Evolutionary conservation across 2,797 vertebrate genomes (phyloP), one percentile per base, ranked within the genome.

Genomic region (Artibeus lituratus): DNA sequence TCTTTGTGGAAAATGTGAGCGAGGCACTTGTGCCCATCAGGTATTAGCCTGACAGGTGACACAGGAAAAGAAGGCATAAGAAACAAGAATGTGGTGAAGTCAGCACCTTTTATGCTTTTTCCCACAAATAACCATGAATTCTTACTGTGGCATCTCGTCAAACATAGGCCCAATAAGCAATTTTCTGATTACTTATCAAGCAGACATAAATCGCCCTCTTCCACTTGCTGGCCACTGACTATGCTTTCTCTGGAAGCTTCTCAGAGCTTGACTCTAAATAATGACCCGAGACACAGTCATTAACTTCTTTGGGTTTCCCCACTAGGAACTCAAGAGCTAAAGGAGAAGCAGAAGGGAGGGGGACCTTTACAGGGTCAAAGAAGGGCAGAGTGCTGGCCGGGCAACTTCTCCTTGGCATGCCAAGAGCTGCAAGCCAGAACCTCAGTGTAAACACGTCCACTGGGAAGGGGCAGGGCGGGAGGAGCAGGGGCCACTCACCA

Each of bases 401-500:
- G 15, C 22, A n/a, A 22, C 24, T 90, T 95, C 94, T 97, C 74
- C 76, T 94, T 26, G 22, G 29, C 67, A 16, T 4, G 42, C 39
- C 1, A 10, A 37, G 39, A 10, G 15, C 51, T 15, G 32, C 39
- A 19, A 47, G 95, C 96, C 78, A 95, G 91, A 94, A 78, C 59
- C 19, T 37, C 0, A 1, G 81, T 0, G 81, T 65, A n/a, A n/a
- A 65, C 12, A 82, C 37, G 62, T 2, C 32, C 14, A n/a, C 39
- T 10, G 1, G 76, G 26, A 3, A 18, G 18, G 5, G 29, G 62
- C 14, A 15, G 67, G 21, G 57, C 4, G 1, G 9, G 15, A 0
- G 78, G 77, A 53, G 62, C 26, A 98, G 0, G 89, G 87, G 67
- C 74, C 35, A 98, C 98, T 98, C 98, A 99, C 99, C 99, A 97